Base-by-base conservation (phyloP, 2,888 invertebrate species). In the Pollenia amentaria region DNA sequence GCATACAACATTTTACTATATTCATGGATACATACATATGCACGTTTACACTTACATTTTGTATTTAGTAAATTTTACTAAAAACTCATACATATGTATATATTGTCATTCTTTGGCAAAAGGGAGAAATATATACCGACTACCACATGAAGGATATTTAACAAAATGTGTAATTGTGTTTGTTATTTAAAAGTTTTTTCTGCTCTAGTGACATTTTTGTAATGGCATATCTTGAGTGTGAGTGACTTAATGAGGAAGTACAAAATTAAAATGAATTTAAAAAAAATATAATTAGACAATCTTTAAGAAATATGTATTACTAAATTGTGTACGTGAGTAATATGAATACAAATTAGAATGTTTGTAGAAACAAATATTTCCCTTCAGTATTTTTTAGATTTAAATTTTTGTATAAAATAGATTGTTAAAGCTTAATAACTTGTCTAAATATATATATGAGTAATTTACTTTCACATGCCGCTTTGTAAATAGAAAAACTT, bases 141-240 rank as follows among this genome's bases (percentile, higher is more conserved):
- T 12, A 21, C 14, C 44, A 57, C 48, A 8, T 46, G 4, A 46
- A 67, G 44, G 42, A 44, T n/a, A 48, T 29, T 67, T 67, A 2
- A 67, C 21, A 46, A 46, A 64, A 64, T 44, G 46, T 67, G 48
- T 48, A 67, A 67, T 46, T 67, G 65, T 67, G 21, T 67, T 46
- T 44, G 65, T 46, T 12, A 29, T 42, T 55, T 4, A 11, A 42
- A 42, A 40, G 70, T 53, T 46, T 44, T 16, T 44, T 12, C 29
- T 53, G 18, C 12, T 18, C 12, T 51, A 51, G 16, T 42, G 6
- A 12, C 7, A 42, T 46, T 60, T 75, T 75, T 51, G 6, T 18
- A 29, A 21, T 12, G 2, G 16, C 6, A 21, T 40, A n/a, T 29
- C 42, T 40, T 42, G 12, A 18, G 14, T 42, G 44, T 3, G 11